These are phyloP conservation scores for Azorinus chamasolen DNA, from an alignment of 2,888 invertebrate species.

Conservation along the genomic window DNA sequence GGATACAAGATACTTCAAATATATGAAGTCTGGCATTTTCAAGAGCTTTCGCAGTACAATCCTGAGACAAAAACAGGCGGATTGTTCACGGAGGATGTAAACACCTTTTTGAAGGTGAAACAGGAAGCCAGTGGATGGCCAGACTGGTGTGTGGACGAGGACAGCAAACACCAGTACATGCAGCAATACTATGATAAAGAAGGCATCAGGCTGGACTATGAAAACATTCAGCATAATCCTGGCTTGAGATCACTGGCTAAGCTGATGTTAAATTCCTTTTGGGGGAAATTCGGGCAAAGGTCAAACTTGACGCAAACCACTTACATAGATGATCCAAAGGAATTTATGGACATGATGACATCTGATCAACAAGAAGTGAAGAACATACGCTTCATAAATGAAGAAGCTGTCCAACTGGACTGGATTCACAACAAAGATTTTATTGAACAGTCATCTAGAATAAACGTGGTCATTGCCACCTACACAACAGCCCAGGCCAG, in stretches of 20 bases:
- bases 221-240: conserved; percentile 38
- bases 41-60: conserved; percentile 36
- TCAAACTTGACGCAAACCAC: conserved; percentile 24
- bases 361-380: conserved; percentile 10
- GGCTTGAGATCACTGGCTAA: conserved; percentile 48
- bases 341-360: conserved; percentile 19
- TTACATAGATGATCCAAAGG: not conserved
- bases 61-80: conserved; percentile 44
- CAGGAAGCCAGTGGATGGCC: too few relatives aligned
- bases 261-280: conserved; percentile 37
- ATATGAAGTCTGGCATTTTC: conserved; percentile 52
- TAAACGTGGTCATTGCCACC: conserved; percentile 35
- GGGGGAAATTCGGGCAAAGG: conserved; percentile 48
- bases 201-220: conserved; percentile 14
- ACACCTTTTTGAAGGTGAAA: conserved; percentile 71
- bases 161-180: too few relatives aligned
- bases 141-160: conserved; percentile 34
- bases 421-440: conserved; percentile 24
- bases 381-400: conserved; percentile 15
- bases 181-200: too few relatives aligned
- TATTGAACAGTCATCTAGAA: conserved; percentile 8
- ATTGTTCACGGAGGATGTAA: conserved; percentile 79
- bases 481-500: conserved; percentile 55
- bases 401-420: conserved; percentile 19
- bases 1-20: conserved; percentile 37